phyloP scores from a whole-genome alignment of 2,888 invertebrate genomes.

The Drosophila nr. fundita region DNA sequence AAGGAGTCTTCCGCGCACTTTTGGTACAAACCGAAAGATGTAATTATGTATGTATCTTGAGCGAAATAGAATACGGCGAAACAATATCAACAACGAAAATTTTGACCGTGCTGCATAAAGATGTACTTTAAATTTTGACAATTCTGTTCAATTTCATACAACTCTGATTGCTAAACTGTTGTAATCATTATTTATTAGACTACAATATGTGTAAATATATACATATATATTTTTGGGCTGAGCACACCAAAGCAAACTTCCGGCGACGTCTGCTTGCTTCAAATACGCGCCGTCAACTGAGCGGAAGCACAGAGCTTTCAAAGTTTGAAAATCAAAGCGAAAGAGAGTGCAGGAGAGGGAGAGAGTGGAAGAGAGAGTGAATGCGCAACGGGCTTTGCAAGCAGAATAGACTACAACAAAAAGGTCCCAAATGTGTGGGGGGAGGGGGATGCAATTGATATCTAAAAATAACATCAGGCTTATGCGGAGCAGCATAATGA shows the following conservation, averaged over 20 bases:
- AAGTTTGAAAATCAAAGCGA: background rate
- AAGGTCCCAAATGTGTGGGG: background rate
- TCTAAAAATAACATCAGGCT: background rate
- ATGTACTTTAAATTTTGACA: conserved; percentile 48
- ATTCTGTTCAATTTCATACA: conserved; percentile 33
- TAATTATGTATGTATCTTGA: conserved; percentile 20
- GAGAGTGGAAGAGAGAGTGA: conserved; percentile 3
- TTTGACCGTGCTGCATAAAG: conserved; percentile 6
- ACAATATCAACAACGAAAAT: conserved; percentile 20
- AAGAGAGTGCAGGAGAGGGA: background rate
- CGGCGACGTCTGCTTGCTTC: conserved; percentile 30
- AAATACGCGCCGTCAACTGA: conserved; percentile 39
- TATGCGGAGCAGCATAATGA: conserved; percentile 2
- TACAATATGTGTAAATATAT: background rate
- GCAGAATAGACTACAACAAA: conserved; percentile 13
- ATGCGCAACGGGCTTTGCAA: conserved; percentile 24
- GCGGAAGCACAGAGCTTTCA: conserved; percentile 4
- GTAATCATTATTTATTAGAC: conserved; percentile 15
- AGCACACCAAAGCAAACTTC: conserved; percentile 8
- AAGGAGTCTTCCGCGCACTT: conserved; percentile 12
- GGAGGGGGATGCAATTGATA: background rate
- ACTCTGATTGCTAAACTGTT: conserved; percentile 10
- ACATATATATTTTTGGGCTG: background rate
- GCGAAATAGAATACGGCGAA: conserved; percentile 24
- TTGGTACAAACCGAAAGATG: background rate